Conservation (phyloP, 2,797 vertebrate species). For the Anisognathus igniventris region DNA sequence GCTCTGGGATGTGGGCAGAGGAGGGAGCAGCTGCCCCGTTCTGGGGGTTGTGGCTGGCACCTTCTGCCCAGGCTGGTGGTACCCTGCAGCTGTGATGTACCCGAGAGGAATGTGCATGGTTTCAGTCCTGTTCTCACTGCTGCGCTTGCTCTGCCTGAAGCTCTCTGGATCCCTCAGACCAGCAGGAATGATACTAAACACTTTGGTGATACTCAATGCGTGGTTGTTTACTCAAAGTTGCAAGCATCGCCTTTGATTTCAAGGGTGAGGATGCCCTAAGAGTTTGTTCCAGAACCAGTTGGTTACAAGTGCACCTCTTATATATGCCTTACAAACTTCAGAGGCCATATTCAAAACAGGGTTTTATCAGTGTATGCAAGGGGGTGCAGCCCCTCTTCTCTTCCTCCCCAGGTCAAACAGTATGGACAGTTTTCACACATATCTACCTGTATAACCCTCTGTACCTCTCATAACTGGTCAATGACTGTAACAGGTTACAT, state of each 20-base stretch:
- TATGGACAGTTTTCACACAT: slow-evolving; percentile 97
- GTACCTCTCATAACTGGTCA: slow-evolving; percentile 99
- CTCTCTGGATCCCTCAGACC: slow-evolving; percentile 50
- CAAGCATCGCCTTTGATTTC: slow-evolving; percentile 65
- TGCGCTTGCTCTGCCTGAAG: slow-evolving; percentile 4
- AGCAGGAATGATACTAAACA: slow-evolving; percentile 48
- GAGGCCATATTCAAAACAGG: slow-evolving; percentile 99
- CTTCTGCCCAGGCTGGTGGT: rapidly evolving
- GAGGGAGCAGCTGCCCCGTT: background rate
- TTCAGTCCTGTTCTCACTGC: background rate
- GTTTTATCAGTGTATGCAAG: slow-evolving; percentile 98
- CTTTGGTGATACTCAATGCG: slow-evolving; percentile 25
- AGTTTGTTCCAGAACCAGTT: slow-evolving; percentile 86
- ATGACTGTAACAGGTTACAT: slow-evolving; percentile 99
- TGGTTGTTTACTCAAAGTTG: slow-evolving; percentile 54
- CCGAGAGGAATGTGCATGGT: background rate
- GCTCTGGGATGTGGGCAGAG: background rate
- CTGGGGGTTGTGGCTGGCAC: background rate
- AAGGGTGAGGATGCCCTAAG: slow-evolving; percentile 61
- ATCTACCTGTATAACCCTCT: slow-evolving; percentile 99
- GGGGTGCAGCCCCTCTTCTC: slow-evolving; percentile 82
- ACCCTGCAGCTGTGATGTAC: background rate
- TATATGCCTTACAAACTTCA: slow-evolving; percentile 99
- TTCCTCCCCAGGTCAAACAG: slow-evolving; percentile 91
- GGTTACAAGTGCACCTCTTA: slow-evolving; percentile 94